Percentiles rank a stretch among this genome's conserved stretches.
Conservation (phyloP, 1,140 invertebrate genomes). For the Acromyrmex charruanus region DNA sequence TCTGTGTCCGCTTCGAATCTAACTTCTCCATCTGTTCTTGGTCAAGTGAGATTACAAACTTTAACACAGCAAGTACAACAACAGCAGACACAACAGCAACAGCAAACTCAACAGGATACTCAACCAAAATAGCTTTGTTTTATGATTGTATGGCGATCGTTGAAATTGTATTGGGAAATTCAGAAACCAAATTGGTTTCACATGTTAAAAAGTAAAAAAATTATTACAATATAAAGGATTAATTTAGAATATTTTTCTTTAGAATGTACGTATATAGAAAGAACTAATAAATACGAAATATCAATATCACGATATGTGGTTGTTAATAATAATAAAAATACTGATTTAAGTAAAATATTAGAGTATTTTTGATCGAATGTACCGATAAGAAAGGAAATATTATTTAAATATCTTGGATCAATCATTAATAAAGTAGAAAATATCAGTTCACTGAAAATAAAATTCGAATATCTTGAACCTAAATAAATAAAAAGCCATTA, state of each 20-base stretch:
- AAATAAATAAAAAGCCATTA: not conserved
- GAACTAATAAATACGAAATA: not conserved
- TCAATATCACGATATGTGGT: not conserved
- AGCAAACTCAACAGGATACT: slow-evolving; percentile 76
- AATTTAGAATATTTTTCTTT: slow-evolving; percentile 8
- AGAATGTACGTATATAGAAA: not conserved
- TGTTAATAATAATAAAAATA: slow-evolving; percentile 6
- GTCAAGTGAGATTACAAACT: slow-evolving; percentile 84
- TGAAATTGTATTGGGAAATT: slow-evolving; percentile 35
- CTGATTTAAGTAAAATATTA: not conserved
- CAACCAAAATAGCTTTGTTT: slow-evolving; percentile 70
- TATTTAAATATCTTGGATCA: not conserved
- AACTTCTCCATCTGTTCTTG: slow-evolving; percentile 3
- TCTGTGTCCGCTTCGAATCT: slow-evolving; percentile 14
- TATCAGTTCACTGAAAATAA: not conserved
- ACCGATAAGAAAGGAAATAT: not conserved
- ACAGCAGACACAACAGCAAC: slow-evolving; percentile 74
- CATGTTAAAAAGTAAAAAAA: not conserved
- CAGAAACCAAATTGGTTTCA: not conserved
- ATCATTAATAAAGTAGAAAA: not conserved
- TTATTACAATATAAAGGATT: not conserved
- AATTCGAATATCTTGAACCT: not conserved
- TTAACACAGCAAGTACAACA: slow-evolving; percentile 79
- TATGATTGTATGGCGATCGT: not conserved
- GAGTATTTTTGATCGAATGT: not conserved